phyloP scores from a whole-genome alignment of 35 echinoderm and acorn worm species.

The Eucidaris tribuloides region DNA sequence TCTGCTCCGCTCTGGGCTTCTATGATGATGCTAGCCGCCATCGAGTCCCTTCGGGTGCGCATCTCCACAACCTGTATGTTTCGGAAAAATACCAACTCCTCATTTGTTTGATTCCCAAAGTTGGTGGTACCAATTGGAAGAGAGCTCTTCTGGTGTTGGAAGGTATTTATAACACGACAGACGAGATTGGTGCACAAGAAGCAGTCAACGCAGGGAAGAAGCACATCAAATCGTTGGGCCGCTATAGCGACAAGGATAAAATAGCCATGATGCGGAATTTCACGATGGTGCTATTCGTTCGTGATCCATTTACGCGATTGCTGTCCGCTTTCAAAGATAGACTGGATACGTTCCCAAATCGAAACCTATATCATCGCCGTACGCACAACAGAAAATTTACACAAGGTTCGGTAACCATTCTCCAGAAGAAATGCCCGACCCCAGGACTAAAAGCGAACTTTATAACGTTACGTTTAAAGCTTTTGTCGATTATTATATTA shows the following conservation, averaged over 20 bases:
- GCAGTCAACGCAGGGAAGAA: not conserved
- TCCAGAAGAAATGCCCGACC: not conserved
- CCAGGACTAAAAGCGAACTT: not conserved
- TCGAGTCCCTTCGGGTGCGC: too few species aligned
- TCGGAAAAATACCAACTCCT: not conserved
- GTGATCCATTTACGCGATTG: not conserved
- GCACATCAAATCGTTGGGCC: not conserved
- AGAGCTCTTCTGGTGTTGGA: not conserved
- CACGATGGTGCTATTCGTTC: not conserved
- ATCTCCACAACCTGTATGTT: too few species aligned
- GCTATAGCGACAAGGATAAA: not conserved
- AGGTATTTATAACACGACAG: not conserved
- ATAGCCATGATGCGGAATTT: not conserved
- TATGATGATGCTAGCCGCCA: too few species aligned
- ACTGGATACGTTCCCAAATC: not conserved
- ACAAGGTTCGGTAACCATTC: not conserved
- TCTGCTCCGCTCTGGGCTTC: too few species aligned
- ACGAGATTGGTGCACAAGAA: not conserved
- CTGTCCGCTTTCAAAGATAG: not conserved
- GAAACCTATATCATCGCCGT: not conserved
- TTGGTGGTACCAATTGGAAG: not conserved
- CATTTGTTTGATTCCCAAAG: not conserved
- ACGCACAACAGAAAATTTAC: not conserved
- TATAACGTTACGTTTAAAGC: constrained; percentile 14
- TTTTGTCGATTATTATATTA: constrained; percentile 9